Evolutionary conservation across 2,888 invertebrate genomes (phyloP).

Genomic region (Lysandra bellargus): DNA sequence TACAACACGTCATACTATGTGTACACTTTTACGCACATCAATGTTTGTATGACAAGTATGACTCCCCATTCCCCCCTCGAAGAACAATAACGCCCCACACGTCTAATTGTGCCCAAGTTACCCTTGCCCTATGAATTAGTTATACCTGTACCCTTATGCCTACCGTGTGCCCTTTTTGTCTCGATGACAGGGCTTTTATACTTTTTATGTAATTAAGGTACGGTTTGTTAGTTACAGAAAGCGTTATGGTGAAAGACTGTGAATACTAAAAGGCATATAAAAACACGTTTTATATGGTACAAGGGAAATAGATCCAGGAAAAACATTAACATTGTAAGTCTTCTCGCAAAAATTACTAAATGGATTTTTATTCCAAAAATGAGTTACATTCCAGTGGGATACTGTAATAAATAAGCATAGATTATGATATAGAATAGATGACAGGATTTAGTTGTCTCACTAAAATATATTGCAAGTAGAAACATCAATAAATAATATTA

Average conservation of each 20-base stretch:
- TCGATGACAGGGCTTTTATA: not conserved
- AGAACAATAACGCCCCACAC: not conserved
- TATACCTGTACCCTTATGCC: not conserved
- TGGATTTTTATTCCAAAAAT: too few species aligned
- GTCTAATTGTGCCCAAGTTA: slow-evolving; percentile 7
- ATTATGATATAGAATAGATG: too few species aligned
- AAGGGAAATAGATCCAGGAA: too few species aligned
- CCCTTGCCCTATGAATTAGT: slow-evolving; percentile 19
- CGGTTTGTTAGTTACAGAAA: not conserved
- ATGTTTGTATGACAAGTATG: slow-evolving; percentile 11
- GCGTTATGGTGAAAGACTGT: not conserved
- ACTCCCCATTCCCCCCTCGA: slow-evolving; percentile 4
- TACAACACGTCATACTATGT: not conserved
- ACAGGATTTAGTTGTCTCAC: too few species aligned
- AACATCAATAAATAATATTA: too few species aligned
- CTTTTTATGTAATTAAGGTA: not conserved
- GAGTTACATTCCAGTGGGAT: too few species aligned
- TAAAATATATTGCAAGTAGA: too few species aligned
- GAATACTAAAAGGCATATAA: not conserved
- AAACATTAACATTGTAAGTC: too few species aligned
- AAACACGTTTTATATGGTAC: too few species aligned
- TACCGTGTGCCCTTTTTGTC: slow-evolving; percentile 17
- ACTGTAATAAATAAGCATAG: too few species aligned
- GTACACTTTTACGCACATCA: not conserved
- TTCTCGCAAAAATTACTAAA: too few species aligned